Evolutionary conservation across 2,797 vertebrate species (phyloP).

Genomic region (Oreonectes daqikongensis): DNA sequence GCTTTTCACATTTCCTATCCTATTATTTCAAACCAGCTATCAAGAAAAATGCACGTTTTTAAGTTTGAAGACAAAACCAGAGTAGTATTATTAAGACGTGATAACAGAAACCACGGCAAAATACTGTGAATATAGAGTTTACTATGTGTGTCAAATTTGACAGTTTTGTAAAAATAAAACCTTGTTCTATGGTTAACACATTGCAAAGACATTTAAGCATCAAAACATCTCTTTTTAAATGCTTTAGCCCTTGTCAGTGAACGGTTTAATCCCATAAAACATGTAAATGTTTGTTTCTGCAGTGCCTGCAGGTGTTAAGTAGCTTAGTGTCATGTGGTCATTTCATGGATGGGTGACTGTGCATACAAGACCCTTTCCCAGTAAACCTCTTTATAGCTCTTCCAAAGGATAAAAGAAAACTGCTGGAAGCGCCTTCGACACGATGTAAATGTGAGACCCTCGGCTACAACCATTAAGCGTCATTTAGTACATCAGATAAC

Average conservation of each 20-base stretch:
- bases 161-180: too few species aligned
- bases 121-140: too few species aligned
- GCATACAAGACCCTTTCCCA: conserved; percentile 63
- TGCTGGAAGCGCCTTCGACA: conserved; percentile 5
- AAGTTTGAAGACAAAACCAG: too few species aligned
- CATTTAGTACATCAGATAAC: not conserved
- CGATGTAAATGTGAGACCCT: not conserved
- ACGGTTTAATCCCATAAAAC: conserved; percentile 5
- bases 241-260: not conserved
- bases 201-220: not conserved
- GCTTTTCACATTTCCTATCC: too few species aligned
- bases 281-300: too few species aligned
- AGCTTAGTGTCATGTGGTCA: conserved; percentile 65
- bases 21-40: too few species aligned
- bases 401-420: conserved; percentile 53
- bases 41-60: too few species aligned
- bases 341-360: conserved; percentile 69
- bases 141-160: too few species aligned
- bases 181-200: not conserved
- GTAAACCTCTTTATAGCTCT: conserved; percentile 55
- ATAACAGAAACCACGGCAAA: too few species aligned
- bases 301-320: conserved; percentile 60
- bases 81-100: too few species aligned
- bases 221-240: conserved; percentile 13
- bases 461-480: not conserved